phyloP scores from a whole-genome alignment of 2,888 invertebrate genomes.

The Rhingia rostrata region DNA sequence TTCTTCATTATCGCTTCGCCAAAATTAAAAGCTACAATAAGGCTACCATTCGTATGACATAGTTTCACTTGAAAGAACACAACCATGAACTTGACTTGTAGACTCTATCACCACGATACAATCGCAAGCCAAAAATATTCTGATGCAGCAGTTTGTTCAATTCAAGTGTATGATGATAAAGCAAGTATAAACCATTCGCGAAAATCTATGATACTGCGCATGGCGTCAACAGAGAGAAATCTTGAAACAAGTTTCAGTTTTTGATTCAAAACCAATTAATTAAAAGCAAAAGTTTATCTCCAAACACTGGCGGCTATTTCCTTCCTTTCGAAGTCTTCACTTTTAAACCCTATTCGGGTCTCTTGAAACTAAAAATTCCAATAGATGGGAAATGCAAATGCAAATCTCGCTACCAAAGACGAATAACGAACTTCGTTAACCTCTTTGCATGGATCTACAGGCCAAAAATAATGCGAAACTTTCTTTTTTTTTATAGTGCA shows the following conservation, averaged over 20 bases:
- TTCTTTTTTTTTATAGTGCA: constrained; percentile 51
- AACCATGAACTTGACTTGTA: constrained; percentile 48
- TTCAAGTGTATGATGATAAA: background rate
- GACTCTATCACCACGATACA: constrained; percentile 31
- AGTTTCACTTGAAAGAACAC: background rate
- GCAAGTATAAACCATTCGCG: constrained; percentile 6
- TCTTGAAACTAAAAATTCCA: constrained; percentile 27
- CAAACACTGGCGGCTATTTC: constrained; percentile 5
- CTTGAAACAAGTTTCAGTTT: constrained; percentile 29
- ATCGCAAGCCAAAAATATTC: background rate
- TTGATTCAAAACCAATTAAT: constrained; percentile 25
- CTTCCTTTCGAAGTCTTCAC: background rate
- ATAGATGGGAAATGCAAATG: constrained; percentile 51
- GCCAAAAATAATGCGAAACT: constrained; percentile 61
- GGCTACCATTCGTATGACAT: background rate
- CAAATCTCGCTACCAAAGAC: constrained; percentile 23
- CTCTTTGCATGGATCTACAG: constrained; percentile 19
- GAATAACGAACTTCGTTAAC: constrained; percentile 47
- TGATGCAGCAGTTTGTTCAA: background rate
- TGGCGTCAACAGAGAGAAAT: constrained; percentile 31
- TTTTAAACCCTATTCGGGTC: background rate
- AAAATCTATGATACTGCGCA: constrained; percentile 9
- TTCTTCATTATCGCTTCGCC: too few species aligned
- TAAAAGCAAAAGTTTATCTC: constrained; percentile 4
- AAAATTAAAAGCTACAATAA: background rate